Evolutionary conservation across 2,888 invertebrate species (phyloP).

Genomic region (Deroplatys truncata): DNA sequence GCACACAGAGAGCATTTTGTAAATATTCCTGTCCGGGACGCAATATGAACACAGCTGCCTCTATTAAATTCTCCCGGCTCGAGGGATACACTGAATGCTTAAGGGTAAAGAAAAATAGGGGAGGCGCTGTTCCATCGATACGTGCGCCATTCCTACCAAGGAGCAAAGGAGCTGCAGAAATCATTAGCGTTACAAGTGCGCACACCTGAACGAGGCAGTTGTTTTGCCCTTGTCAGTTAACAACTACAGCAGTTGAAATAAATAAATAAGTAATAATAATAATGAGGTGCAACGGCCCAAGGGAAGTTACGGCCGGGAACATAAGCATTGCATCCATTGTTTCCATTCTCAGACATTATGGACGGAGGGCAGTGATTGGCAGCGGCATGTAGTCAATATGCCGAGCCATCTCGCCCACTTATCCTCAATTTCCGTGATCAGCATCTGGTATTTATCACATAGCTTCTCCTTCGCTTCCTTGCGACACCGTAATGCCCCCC

Average conservation of each 20-base stretch:
- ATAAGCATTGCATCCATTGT: no score
- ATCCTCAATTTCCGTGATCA: no score
- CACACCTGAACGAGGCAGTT: no score
- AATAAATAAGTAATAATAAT: not conserved
- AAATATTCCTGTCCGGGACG: not conserved
- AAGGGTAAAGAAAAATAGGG: not conserved
- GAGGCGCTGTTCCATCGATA: not conserved
- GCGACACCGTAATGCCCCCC: no score
- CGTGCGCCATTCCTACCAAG: not conserved
- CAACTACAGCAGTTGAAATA: not conserved
- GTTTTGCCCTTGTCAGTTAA: not conserved
- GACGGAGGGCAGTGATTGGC: no score
- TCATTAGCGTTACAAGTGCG: no score
- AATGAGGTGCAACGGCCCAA: not conserved
- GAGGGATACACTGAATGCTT: constrained; percentile 22
- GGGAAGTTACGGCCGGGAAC: no score
- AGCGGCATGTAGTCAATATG: no score
- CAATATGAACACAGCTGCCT: not conserved
- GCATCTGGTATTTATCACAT: no score
- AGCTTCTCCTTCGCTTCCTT: no score
- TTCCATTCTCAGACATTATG: no score
- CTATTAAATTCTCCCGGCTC: constrained; percentile 36
- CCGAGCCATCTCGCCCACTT: no score
- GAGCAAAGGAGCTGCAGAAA: not conserved
- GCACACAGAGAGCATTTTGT: not conserved